phyloP scores from a whole-genome alignment of 2,113 vertebrate species.

The Pardalotus punctatus region DNA sequence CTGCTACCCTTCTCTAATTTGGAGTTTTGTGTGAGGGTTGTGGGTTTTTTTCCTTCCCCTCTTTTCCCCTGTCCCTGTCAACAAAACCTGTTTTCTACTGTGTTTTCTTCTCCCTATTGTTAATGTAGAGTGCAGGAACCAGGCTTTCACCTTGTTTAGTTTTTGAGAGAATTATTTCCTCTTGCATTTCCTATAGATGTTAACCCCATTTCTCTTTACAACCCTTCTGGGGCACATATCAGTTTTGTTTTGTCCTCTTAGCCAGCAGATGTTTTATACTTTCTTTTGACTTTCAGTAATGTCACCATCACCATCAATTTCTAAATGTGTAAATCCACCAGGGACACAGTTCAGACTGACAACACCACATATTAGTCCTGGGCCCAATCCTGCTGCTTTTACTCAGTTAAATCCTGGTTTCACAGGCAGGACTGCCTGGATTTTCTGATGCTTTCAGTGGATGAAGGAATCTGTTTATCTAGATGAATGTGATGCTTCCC shows the following conservation, averaged over 20 bases:
- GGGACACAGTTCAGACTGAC: not conserved
- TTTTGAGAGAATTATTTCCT: conserved; percentile 33
- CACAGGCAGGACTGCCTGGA: not conserved
- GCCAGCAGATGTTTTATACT: conserved; percentile 48
- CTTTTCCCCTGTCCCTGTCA: fast-evolving
- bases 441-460: not conserved
- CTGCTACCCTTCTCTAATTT: not conserved
- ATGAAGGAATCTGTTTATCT: not conserved
- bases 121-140: not conserved
- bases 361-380: not conserved
- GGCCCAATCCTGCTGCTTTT: not conserved
- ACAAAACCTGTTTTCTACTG: not conserved
- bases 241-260: conserved; percentile 43
- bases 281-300: conserved; percentile 50
- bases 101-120: not conserved
- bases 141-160: conserved; percentile 28
- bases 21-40: fast-evolving
- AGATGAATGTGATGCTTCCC: not conserved
- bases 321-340: not conserved
- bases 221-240: conserved; percentile 15
- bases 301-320: conserved; percentile 26
- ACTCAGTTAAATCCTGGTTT: not conserved
- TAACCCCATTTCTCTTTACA: conserved; percentile 46
- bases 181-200: conserved; percentile 32
- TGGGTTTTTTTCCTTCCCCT: fast-evolving